Evolutionary conservation across 2,888 invertebrate species (phyloP), one percentile per base, ranked within the genome.

Genomic region (Harpagoxenus sublaevis): DNA sequence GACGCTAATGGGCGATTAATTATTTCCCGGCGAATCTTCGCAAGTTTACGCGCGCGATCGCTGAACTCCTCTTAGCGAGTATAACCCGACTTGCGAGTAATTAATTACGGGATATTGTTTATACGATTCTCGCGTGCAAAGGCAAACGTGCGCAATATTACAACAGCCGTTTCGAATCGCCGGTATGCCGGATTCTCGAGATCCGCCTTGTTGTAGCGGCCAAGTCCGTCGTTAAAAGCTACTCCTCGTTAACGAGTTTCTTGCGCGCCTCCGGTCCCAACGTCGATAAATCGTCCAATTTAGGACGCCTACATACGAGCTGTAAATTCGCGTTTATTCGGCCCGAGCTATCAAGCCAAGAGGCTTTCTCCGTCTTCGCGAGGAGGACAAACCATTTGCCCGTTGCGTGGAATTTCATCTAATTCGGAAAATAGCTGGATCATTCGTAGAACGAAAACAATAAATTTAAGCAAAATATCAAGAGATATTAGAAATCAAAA

Each of bases 201-300:
- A 10, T 4, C 18, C 51, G 8, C 10, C 74, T 66, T 48, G 73
- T 86, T 87, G 78, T 23, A 66, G 31, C 68, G 15, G 73, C 23
- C 65, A 51, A 65, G 28, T 66, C 60, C 77, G 23, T 73, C 81
- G 83, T 78, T 83, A 81, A 89, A 75, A 75, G 31, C 39, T 42
- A 39, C 23, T 42, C 51, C 66, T 65, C 53, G 74, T 60, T 87
- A 84, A 87, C 87, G 87, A 87, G 84, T 60, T 73, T 81, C 81
- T 87, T 78, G 68, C 35, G 23, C 71, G 35, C 73, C 68, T 70
- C 57, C 71, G 63, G 62, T 51, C 10, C 39, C 60, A 51, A 42
- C 23, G 48, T 28, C 62, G 55, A 79, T 86, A 84, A 86, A 84
- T 84, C 73, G 70, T 79, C 57, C 31, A 75, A 71, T 75, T 84